These are phyloP conservation scores for Chrysodeixis includens DNA, from an alignment of 2,888 invertebrate genomes.

Conservation along the genomic window DNA sequence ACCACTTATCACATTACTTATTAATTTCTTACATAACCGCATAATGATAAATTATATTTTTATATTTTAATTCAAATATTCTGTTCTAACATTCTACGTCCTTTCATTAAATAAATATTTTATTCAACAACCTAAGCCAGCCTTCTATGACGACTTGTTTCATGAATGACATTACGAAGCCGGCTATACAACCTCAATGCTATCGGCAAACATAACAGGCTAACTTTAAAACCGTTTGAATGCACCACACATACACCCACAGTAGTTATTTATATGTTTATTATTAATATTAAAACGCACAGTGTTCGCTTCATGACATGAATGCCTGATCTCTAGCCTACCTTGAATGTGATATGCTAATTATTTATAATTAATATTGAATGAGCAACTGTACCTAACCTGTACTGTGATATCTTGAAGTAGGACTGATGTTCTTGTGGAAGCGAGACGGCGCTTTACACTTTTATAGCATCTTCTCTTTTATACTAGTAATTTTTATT, in stretches of 20 bases:
- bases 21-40: too few species aligned
- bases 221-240: conserved; percentile 22
- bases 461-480: too few species aligned
- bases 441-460: too few species aligned
- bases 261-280: conserved; percentile 19
- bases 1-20: too few species aligned
- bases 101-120: not conserved
- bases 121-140: not conserved
- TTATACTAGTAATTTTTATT: too few species aligned
- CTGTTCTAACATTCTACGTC: too few species aligned
- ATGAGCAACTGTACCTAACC: conserved; percentile 43
- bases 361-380: conserved; percentile 61
- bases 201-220: conserved; percentile 30
- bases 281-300: conserved; percentile 25
- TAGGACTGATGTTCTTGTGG: too few species aligned
- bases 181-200: not conserved
- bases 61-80: too few species aligned
- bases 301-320: conserved; percentile 20
- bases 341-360: conserved; percentile 66
- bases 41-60: too few species aligned
- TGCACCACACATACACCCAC: conserved; percentile 38
- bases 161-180: not conserved
- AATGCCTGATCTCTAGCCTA: conserved; percentile 55
- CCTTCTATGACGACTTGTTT: not conserved
- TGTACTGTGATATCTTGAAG: too few species aligned